These are phyloP conservation scores for Ischnura elegans DNA, from an alignment of 2,888 invertebrate genomes.

Conservation along the genomic window DNA sequence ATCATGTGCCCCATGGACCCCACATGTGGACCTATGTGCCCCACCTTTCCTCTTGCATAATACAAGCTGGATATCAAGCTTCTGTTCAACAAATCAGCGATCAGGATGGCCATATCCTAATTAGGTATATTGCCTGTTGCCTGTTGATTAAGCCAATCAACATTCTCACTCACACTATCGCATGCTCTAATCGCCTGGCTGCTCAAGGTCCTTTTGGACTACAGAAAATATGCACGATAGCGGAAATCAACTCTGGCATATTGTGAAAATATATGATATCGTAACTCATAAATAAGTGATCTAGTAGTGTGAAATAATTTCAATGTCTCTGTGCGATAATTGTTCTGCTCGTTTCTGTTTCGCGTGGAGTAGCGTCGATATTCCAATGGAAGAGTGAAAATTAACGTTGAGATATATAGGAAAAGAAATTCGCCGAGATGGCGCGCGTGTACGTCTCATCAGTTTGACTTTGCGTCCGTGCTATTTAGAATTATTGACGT, in stretches of 20 bases:
- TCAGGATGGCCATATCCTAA: not conserved
- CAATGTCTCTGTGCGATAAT: not conserved
- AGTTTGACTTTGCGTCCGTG: too few species aligned
- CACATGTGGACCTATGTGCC: not conserved
- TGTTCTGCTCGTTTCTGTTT: too few species aligned
- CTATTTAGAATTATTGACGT: too few species aligned
- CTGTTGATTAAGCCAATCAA: not conserved
- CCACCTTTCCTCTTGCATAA: not conserved
- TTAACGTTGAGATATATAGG: not conserved
- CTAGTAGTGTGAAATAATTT: not conserved
- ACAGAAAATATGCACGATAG: not conserved
- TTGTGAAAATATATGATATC: too few species aligned
- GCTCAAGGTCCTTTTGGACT: not conserved
- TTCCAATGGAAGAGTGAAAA: not conserved
- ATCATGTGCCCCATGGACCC: too few species aligned
- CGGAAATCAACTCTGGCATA: not conserved
- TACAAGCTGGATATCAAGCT: not conserved
- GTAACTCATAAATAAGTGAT: not conserved
- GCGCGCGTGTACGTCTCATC: too few species aligned
- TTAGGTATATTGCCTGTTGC: not conserved
- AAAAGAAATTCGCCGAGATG: not conserved
- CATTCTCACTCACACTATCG: not conserved
- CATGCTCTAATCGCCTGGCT: not conserved
- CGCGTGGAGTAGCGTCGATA: not conserved
- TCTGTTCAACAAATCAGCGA: not conserved